Conservation (phyloP, 2,113 vertebrate species). For the Hippolais icterina region DNA sequence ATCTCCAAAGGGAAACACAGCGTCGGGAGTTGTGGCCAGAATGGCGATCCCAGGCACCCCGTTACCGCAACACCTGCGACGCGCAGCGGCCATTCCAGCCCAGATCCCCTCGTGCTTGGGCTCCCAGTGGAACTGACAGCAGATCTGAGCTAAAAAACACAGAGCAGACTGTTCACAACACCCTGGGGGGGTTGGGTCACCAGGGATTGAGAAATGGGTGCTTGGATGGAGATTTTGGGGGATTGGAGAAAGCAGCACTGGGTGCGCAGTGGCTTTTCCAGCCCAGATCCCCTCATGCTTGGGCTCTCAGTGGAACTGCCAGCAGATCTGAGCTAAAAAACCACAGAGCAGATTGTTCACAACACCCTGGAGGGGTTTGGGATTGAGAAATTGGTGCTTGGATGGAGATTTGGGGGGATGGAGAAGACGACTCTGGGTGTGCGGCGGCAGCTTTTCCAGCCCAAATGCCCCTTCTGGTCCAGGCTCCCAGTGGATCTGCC, state of each 20-base stretch:
- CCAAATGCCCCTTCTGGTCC: background rate
- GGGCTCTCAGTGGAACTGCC: background rate
- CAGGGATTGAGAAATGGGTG: background rate
- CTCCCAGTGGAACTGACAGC: background rate
- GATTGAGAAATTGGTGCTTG: background rate
- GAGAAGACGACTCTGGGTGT: fast-evolving
- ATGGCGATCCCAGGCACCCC: background rate
- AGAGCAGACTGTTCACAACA: background rate
- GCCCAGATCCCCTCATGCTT: background rate
- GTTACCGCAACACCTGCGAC: background rate
- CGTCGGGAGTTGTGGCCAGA: background rate
- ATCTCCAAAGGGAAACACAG: constrained; percentile 31
- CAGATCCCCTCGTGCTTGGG: background rate
- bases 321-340: background rate
- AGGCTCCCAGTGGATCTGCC: background rate
- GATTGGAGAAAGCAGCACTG: fast-evolving
- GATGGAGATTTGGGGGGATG: fast-evolving
- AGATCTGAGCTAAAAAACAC: background rate
- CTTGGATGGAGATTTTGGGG: fast-evolving
- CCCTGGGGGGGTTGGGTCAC: background rate
- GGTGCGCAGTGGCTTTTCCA: background rate
- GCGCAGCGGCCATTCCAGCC: background rate
- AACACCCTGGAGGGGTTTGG: background rate
- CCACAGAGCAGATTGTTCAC: background rate
- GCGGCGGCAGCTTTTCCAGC: background rate